Evolutionary conservation across 2,797 vertebrate genomes (phyloP), one percentile per base, ranked within the genome.

Genomic region (Anomalospiza imberbis): DNA sequence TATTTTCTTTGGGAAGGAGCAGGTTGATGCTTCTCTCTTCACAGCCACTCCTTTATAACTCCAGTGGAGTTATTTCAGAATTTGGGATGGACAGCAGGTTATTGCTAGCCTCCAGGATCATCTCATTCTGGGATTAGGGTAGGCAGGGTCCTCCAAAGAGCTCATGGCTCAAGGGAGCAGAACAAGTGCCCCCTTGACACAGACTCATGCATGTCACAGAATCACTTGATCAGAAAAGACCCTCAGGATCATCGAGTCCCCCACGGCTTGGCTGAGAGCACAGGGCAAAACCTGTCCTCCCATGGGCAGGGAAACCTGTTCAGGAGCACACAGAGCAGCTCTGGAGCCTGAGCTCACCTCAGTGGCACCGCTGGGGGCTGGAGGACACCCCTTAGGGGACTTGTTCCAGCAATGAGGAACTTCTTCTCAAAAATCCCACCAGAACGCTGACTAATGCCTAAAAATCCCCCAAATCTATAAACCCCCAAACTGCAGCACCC

Each of bases 141-240:
- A 48, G 21, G 13, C 16, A 34, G 10, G 21, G 21, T 20, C 10
- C 44, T 58, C 32, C 60, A 68, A 34, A 34, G 0, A 38, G 47
- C 29, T 26, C 7, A 38, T 6, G 29, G 58, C 26, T 42, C 26
- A 19, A 19, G 16, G 53, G 12, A 42, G 5, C 6, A 17, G 25
- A 32, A 2, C n/a, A 47, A 12, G 22, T 3, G 12, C 9, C 36
- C 66, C 48, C 13, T 25, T n/a, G 20, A 3, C 58, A 44, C 58
- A 20, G 6, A 7, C 21, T 10, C 11, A 1, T 3, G 36, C 24
- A 12, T 2, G 1, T 0, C 53, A 18, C 38, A 25, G 73, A 20
- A 36, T 7, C 18, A 12, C 28, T 32, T 14, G 34, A 34, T 10
- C 0, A 12, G 58, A 36, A 53, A 65, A 15, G 11, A 31, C 10